Percentiles rank a stretch among this genome's conserved stretches.
phyloP scores from a whole-genome alignment of 2,797 vertebrate species.

The Liasis olivaceus region DNA sequence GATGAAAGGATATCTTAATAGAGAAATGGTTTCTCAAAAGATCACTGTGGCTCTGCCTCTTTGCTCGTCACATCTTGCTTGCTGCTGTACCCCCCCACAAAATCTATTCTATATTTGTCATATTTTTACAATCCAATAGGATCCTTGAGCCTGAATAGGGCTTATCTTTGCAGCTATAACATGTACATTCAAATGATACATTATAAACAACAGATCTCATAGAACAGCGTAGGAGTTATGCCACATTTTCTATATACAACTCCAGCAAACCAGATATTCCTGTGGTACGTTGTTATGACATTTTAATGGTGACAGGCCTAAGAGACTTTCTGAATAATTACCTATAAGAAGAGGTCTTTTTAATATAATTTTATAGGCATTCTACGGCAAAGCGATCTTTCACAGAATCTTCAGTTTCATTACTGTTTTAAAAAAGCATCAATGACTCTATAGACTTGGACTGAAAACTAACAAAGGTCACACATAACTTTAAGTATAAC shows the following conservation, averaged over 20 bases:
- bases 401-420: conserved; percentile 66
- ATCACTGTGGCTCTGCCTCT: neutral
- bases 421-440: conserved; percentile 57
- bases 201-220: conserved; percentile 7
- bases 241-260: conserved; percentile 31
- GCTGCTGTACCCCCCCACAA: neutral
- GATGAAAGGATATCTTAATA: neutral
- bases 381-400: conserved; percentile 66
- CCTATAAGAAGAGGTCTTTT: conserved; percentile 55
- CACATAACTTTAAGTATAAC: conserved; percentile 26
- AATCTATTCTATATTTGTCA: neutral
- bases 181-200: conserved; percentile 11
- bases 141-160: conserved; percentile 30
- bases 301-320: conserved; percentile 70
- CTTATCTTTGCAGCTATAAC: conserved; percentile 1
- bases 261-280: conserved; percentile 40
- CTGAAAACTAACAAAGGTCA: conserved; percentile 31
- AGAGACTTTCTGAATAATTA: conserved; percentile 68
- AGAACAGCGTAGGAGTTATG: conserved; percentile 14
- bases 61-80: neutral
- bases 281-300: conserved; percentile 64
- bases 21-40: neutral
- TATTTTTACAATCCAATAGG: neutral
- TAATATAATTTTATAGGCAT: conserved; percentile 67
- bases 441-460: conserved; percentile 57